Percentiles rank a stretch among this genome's conserved stretches.
Conservation (phyloP, 2,888 invertebrate genomes). For the Atethmia centrago region DNA sequence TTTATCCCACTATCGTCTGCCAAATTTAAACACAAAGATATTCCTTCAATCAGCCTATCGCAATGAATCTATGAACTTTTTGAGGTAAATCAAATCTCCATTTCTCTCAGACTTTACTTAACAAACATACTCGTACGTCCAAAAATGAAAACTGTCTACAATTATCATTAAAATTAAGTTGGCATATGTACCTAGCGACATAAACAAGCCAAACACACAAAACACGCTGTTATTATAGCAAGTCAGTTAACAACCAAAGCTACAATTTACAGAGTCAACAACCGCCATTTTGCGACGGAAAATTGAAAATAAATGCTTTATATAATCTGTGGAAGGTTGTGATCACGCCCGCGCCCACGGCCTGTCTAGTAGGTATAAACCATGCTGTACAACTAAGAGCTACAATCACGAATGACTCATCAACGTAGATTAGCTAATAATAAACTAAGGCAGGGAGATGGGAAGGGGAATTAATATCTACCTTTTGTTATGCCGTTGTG, state of each 20-base stretch:
- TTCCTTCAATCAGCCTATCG: not conserved
- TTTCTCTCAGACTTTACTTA: slow-evolving; percentile 12
- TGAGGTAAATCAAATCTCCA: not conserved
- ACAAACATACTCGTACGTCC: not conserved
- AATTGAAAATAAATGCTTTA: slow-evolving; percentile 55
- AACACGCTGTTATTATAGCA: slow-evolving; percentile 24
- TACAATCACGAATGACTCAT: slow-evolving; percentile 67
- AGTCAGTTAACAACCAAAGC: slow-evolving; percentile 40
- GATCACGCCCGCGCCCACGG: slow-evolving; percentile 64
- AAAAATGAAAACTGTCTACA: slow-evolving; percentile 16
- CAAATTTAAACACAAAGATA: not conserved
- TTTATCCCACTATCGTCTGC: not conserved
- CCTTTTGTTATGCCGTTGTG: slow-evolving; percentile 10
- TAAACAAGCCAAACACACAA: slow-evolving; percentile 30
- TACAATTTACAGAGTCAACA: slow-evolving; percentile 54
- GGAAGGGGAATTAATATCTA: slow-evolving; percentile 16
- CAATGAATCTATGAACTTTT: not conserved
- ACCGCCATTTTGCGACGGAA: slow-evolving; percentile 39
- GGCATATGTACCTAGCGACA: not conserved
- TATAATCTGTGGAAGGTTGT: slow-evolving; percentile 48
- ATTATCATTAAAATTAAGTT: slow-evolving; percentile 1
- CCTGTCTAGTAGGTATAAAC: slow-evolving; percentile 43
- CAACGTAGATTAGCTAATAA: slow-evolving; percentile 58
- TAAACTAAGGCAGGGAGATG: slow-evolving; percentile 40
- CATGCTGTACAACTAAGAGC: slow-evolving; percentile 52